A percentile compares a stretch with the other conserved stretches of the same genome.
Conservation (phyloP, 2,113 vertebrate species). For the Neodontobutis hainanensis region DNA sequence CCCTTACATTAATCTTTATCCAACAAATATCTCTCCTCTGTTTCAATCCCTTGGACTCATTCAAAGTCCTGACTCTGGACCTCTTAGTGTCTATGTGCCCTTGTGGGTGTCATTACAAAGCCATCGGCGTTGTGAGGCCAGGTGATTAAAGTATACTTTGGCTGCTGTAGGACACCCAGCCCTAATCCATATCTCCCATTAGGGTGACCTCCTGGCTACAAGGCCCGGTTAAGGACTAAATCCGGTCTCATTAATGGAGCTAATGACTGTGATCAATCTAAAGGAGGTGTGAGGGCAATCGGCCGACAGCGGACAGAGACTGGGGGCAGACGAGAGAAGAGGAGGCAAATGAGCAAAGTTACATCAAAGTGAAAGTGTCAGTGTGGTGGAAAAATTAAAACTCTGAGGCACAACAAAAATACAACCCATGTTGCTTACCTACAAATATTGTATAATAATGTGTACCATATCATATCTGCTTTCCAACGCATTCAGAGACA, state of each 20-base stretch:
- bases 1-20: too few species aligned
- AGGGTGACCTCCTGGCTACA: conserved; percentile 65
- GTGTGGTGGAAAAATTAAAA: conserved; percentile 12
- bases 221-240: conserved; percentile 74
- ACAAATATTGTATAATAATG: too few species aligned
- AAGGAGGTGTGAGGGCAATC: conserved; percentile 44
- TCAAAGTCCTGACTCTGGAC: too few species aligned
- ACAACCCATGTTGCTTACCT: too few species aligned
- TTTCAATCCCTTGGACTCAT: too few species aligned
- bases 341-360: conserved; percentile 15
- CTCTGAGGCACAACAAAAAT: conserved; percentile 8
- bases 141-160: conserved; percentile 74
- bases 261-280: conserved; percentile 82
- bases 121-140: conserved; percentile 67
- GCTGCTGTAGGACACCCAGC: conserved; percentile 51
- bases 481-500: too few species aligned
- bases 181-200: conserved; percentile 70
- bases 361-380: conserved; percentile 47
- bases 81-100: conserved; percentile 44
- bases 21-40: too few species aligned
- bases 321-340: not conserved
- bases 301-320: conserved; percentile 30
- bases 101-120: conserved; percentile 66
- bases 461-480: too few species aligned
- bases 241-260: conserved; percentile 77